A percentile compares a stretch with the other conserved stretches of the same genome.
Conservation (phyloP, 2,888 invertebrate species). For the Nomada ferruginata region DNA sequence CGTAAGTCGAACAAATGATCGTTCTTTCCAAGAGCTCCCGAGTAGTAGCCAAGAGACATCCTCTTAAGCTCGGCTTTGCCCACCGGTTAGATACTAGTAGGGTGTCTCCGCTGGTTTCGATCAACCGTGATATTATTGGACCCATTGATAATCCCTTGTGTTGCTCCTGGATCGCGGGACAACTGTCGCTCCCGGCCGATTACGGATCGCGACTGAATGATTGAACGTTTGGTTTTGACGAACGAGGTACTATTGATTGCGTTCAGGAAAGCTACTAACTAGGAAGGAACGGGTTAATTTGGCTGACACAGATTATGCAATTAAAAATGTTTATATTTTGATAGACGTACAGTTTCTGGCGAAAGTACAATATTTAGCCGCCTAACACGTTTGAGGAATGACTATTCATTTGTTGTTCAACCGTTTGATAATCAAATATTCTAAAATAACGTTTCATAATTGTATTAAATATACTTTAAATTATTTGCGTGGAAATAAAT, state of each 20-base stretch:
- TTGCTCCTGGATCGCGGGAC: slow-evolving; percentile 49
- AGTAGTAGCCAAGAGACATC: slow-evolving; percentile 70
- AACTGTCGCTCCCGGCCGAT: slow-evolving; percentile 38
- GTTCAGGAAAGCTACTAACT: too few relatives aligned
- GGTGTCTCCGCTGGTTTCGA: slow-evolving; percentile 54
- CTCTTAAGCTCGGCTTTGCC: slow-evolving; percentile 63
- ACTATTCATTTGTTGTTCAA: too few relatives aligned
- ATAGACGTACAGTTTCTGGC: background rate
- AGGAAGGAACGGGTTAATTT: background rate
- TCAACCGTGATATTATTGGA: slow-evolving; percentile 55
- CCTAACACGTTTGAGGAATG: too few relatives aligned
- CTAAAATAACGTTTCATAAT: too few relatives aligned
- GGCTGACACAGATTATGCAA: background rate
- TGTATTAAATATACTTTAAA: too few relatives aligned
- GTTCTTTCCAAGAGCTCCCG: slow-evolving; percentile 49
- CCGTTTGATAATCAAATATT: too few relatives aligned
- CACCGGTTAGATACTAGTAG: slow-evolving; percentile 56
- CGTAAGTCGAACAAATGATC: slow-evolving; percentile 68
- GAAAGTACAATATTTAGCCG: background rate
- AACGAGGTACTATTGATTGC: background rate
- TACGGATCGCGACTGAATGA: slow-evolving; percentile 17
- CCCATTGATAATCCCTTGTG: slow-evolving; percentile 60
- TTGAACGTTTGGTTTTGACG: background rate
- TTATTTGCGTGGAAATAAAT: too few relatives aligned
- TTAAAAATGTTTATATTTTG: background rate